A percentile compares a stretch with the other conserved stretches of the same genome.
Conservation (phyloP, 1,140 invertebrate genomes). For the Mycetomoellerius zeteki region DNA sequence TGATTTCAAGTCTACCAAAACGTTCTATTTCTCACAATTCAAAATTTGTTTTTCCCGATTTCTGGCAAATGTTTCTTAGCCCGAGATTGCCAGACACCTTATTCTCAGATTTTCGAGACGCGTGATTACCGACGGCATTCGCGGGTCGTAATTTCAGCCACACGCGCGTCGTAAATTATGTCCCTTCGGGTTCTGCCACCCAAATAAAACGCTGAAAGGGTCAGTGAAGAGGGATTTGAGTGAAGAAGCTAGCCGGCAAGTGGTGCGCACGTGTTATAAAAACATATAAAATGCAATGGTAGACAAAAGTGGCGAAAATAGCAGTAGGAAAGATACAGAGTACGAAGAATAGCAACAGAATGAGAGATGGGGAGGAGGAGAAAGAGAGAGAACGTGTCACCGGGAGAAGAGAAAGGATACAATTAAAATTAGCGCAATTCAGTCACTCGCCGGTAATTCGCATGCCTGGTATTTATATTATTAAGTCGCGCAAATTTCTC, state of each 20-base stretch:
- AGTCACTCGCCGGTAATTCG: conserved; percentile 82
- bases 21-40: conserved; percentile 35
- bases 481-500: conserved; percentile 82
- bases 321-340: background rate
- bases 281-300: conserved; percentile 59
- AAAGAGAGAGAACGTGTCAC: conserved; percentile 14
- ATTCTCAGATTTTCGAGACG: conserved; percentile 33
- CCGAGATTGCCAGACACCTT: conserved; percentile 35
- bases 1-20: conserved; percentile 34
- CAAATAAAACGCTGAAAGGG: conserved; percentile 58
- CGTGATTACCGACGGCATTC: conserved; percentile 60
- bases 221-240: conserved; percentile 3
- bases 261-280: conserved; percentile 45
- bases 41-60: conserved; percentile 37
- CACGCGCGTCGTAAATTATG: conserved; percentile 72
- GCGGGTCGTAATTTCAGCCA: conserved; percentile 67
- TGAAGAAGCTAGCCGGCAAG: conserved; percentile 14
- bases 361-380: conserved; percentile 29
- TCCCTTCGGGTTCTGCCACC: conserved; percentile 65
- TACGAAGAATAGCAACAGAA: conserved; percentile 5
- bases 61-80: conserved; percentile 29
- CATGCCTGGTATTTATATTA: conserved; percentile 84
- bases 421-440: conserved; percentile 86
- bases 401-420: conserved; percentile 75
- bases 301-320: conserved; percentile 29